A percentile compares a stretch with the other conserved stretches of the same genome.
Conservation (phyloP, 2,113 vertebrate species). For the Calonectris borealis region DNA sequence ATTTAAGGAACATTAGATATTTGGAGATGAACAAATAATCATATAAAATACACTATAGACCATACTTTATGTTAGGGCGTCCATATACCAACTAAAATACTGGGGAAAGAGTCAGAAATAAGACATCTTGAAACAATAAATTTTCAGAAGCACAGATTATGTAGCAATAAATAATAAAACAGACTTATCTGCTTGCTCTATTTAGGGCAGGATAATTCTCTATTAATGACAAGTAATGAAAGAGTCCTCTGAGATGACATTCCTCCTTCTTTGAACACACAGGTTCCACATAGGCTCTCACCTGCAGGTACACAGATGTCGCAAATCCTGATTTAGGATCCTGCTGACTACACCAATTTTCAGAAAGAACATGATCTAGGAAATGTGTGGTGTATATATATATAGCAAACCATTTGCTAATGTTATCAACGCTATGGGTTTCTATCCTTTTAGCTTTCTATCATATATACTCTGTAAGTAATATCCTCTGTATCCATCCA, state of each 20-base stretch:
- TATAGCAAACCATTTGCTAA: background rate
- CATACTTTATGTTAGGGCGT: background rate
- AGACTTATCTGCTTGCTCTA: background rate
- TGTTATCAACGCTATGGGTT: background rate
- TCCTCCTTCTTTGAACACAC: background rate
- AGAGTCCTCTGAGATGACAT: background rate
- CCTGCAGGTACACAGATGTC: background rate
- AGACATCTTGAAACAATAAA: background rate
- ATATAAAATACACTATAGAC: background rate
- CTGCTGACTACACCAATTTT: background rate
- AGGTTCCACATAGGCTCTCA: background rate
- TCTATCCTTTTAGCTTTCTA: background rate
- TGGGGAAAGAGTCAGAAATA: background rate
- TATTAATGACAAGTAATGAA: background rate
- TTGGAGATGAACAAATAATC: background rate
- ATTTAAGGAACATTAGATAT: background rate
- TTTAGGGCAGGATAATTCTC: background rate
- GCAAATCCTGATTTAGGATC: background rate
- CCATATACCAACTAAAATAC: background rate
- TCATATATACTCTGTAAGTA: too few relatives aligned
- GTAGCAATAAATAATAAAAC: background rate
- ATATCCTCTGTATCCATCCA: background rate
- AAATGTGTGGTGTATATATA: background rate
- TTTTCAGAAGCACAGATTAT: background rate
- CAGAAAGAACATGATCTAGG: background rate